Evolutionary conservation across 2,888 invertebrate genomes (phyloP), one percentile per base, ranked within the genome.

Genomic region (Nemotelus nigrinus): DNA sequence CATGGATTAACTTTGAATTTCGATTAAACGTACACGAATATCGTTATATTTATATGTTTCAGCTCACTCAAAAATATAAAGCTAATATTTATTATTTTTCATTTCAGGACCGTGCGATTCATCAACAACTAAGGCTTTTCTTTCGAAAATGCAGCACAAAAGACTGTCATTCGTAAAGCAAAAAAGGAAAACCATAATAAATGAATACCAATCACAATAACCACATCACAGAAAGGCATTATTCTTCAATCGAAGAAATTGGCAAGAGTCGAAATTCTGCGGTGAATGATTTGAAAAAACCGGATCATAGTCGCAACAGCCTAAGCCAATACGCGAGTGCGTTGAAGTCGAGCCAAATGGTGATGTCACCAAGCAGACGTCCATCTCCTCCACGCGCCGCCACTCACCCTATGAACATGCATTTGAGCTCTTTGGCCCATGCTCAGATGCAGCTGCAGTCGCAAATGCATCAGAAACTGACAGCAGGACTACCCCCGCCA

Each of bases 311-410:
- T 67, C 65, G 47, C 8, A 67, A 67, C 47, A 58, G 55, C 43
- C 58, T 77, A 39, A 67, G 77, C 55, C 77, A 77, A n/a, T 77
- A 65, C 65, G 44, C 68, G 6, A 67, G 55, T 44, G 67, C 77
- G 8, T 47, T 77, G 39, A 67, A 65, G 60, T 55, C 65, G 5
- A 48, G 68, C 55, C 82, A 82, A 80, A 86, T 87, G 90, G 91
- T 90, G 87, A 91, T 92, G 91, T 92, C 92, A 87, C 92, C 92
- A 81, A 92, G 91, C 85, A 89, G 91, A 84, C 89, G 91, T 86
- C 90, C 90, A 83, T 92, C 92, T 85, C 91, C 91, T 82, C 90
- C 91, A 81, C 89, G 85, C 80, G 84, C 88, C 81, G 86, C 88
- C 79, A 83, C 87, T 80, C 89, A 89, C 83, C 89, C 88, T 81